phyloP scores from a whole-genome alignment of 2,888 invertebrate genomes.

The Trisateles emortualis region DNA sequence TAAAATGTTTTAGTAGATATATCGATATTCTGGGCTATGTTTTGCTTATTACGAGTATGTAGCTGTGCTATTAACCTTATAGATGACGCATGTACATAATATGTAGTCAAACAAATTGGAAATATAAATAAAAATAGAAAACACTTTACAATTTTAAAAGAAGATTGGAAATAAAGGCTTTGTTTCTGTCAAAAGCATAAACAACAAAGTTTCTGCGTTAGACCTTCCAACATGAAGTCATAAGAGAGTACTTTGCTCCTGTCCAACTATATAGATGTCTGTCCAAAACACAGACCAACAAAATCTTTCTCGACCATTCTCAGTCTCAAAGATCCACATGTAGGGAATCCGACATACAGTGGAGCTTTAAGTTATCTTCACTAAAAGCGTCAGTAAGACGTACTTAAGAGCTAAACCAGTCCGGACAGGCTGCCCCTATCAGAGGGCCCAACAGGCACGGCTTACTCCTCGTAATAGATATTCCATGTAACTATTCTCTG shows the following conservation, averaged over 20 bases:
- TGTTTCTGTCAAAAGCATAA: too few relatives aligned
- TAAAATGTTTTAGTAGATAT: too few relatives aligned
- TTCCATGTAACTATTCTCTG: constrained; percentile 33
- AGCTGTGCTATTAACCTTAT: too few relatives aligned
- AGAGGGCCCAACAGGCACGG: constrained; percentile 47
- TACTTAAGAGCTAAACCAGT: constrained; percentile 66
- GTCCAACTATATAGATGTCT: background rate
- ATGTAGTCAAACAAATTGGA: too few relatives aligned
- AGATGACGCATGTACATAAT: too few relatives aligned
- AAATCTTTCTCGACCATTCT: constrained; percentile 13
- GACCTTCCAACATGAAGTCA: background rate
- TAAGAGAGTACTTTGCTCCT: background rate
- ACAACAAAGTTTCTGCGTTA: too few relatives aligned
- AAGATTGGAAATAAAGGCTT: too few relatives aligned
- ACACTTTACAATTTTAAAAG: too few relatives aligned
- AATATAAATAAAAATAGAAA: too few relatives aligned
- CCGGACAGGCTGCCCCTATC: constrained; percentile 59
- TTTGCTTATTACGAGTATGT: too few relatives aligned
- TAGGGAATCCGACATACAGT: constrained; percentile 22
- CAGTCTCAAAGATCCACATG: constrained; percentile 28
- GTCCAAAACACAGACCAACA: background rate
- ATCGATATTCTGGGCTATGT: too few relatives aligned
- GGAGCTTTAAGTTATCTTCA: constrained; percentile 41
- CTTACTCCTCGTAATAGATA: constrained; percentile 52
- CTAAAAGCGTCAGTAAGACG: constrained; percentile 60